A percentile compares a stretch with the other conserved stretches of the same genome.
Conservation (phyloP, 2,797 vertebrate species). For the Dromococcyx pavoninus region DNA sequence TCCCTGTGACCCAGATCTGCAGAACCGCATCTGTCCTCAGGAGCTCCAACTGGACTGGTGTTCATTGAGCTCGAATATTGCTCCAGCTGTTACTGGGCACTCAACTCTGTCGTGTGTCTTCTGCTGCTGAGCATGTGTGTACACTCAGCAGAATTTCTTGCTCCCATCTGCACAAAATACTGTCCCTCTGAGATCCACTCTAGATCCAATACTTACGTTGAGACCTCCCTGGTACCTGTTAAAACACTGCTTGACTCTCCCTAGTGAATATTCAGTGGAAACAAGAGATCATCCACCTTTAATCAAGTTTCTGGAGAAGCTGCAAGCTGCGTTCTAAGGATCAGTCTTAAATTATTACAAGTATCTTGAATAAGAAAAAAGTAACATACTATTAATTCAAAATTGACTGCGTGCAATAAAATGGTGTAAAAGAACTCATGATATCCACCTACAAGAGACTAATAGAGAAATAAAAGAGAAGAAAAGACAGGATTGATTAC, state of each 20-base stretch:
- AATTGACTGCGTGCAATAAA: neutral
- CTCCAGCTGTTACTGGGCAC: neutral
- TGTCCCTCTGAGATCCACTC: neutral
- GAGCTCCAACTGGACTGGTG: neutral
- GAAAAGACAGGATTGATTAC: neutral
- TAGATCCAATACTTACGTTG: neutral
- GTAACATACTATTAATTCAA: neutral
- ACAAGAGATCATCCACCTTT: neutral
- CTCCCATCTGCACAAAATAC: neutral
- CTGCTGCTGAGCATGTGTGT: neutral
- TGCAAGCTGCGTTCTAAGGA: neutral
- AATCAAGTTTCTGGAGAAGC: neutral
- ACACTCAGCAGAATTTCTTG: neutral
- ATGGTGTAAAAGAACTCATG: neutral
- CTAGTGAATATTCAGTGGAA: neutral
- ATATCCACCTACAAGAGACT: neutral
- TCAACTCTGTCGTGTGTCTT: neutral
- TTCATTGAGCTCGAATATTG: neutral
- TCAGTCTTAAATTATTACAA: neutral
- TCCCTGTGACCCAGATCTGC: neutral
- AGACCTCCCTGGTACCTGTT: neutral
- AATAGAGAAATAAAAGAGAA: neutral
- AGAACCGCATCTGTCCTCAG: neutral
- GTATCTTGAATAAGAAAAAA: neutral
- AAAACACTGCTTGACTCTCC: rapidly evolving